Evolutionary conservation across 2,797 vertebrate species (phyloP).

Genomic region (Sternarchorhynchus goeldii): DNA sequence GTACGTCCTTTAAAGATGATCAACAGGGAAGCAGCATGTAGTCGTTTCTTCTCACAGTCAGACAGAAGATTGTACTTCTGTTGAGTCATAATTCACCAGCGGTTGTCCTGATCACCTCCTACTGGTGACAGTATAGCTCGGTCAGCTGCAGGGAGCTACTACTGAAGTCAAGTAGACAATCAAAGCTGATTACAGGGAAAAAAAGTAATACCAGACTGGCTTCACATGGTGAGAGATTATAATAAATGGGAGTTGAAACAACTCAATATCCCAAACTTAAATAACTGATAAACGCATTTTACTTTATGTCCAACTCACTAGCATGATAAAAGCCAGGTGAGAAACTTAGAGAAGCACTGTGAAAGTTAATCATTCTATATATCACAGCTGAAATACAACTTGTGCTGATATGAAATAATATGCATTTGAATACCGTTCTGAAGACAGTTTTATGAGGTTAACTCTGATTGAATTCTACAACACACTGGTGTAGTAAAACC

Average conservation of each 20-base stretch:
- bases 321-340: not conserved
- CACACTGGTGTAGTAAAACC: not conserved
- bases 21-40: conserved; percentile 8
- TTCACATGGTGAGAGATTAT: not conserved
- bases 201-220: not conserved
- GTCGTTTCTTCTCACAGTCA: not conserved
- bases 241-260: not conserved
- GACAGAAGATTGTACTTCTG: not conserved
- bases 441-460: not conserved
- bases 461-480: not conserved
- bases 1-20: not conserved
- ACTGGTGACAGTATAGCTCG: not conserved
- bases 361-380: not conserved
- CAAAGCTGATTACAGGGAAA: not conserved
- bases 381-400: conserved; percentile 3
- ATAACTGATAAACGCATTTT: not conserved
- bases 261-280: not conserved
- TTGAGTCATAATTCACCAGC: conserved; percentile 18
- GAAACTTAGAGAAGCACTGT: conserved; percentile 8
- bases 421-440: conserved; percentile 4
- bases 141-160: not conserved
- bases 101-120: not conserved
- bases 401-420: conserved; percentile 22
- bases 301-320: not conserved
- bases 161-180: not conserved